Evolutionary conservation across 2,888 invertebrate genomes (phyloP), one percentile per base, ranked within the genome.

Genomic region (Tinea pellionella): DNA sequence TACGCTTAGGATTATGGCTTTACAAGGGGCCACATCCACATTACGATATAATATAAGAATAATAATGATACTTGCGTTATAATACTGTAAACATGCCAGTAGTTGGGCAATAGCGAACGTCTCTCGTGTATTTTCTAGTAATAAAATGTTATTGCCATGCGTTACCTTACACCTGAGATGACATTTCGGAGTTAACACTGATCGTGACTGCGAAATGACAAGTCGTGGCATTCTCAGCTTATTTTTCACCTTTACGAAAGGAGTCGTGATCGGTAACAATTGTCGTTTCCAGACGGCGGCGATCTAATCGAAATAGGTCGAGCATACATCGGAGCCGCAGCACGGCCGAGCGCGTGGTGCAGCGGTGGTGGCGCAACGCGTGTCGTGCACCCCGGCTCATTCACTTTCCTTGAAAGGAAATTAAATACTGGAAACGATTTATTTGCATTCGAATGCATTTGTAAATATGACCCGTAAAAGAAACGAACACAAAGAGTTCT

Each of bases 191-290:
- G 67, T 66, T 64, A 62, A 67, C 70, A 66, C 63, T 63, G 64
- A 66, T 80, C 87, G 85, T 86, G 85, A 85, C 83, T 81, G 64
- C 71, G 66, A 79, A 86, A 86, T 85, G 83, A 82, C 84, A 82
- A 81, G 80, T 77, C 86, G 81, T 82, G 86, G 82, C 82, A 84
- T 87, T 84, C 84, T 76, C 84, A 73, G 72, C 70, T 76, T 77
- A 86, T 86, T 85, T 86, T 85, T 85, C 84, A 77, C 81, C 78
- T 84, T 85, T 84, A 71, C 81, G 80, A 80, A 80, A 77, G 75
- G 75, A 77, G 68, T 85, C 85, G 86, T 86, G 87, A 85, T 84
- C 79, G 77, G 77, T 77, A 81, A 78, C 81, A 77, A 76, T 76
- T 69, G 77, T 72, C 68, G 72, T 72, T 68, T 73, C 70, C 75